Evolutionary conservation across 1,140 invertebrate species (phyloP).

Genomic region (Rhyacophila brunnea): DNA sequence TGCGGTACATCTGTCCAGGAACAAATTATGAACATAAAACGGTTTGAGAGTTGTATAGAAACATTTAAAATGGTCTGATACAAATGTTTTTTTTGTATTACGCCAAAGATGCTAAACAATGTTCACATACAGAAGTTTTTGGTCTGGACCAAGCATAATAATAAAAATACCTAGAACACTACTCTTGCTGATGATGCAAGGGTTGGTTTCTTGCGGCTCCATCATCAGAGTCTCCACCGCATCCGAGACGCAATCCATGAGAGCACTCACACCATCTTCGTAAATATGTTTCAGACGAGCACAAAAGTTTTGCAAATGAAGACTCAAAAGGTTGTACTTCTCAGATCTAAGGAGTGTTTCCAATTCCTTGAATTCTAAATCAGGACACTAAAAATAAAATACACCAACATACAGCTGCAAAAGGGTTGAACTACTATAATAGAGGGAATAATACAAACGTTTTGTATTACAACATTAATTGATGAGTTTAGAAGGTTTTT

Average conservation of each 20-base stretch:
- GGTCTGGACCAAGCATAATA: no score
- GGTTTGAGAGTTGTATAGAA: no score
- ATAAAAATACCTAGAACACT: conserved; percentile 55
- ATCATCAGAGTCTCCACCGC: conserved; percentile 51
- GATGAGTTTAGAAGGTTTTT: no score
- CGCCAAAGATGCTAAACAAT: no score
- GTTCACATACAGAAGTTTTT: no score
- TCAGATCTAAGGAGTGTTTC: conserved; percentile 49
- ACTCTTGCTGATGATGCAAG: conserved; percentile 47
- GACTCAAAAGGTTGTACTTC: conserved; percentile 50
- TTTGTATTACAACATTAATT: no score
- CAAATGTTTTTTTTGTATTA: no score
- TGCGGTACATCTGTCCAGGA: no score
- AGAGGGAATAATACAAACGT: background rate
- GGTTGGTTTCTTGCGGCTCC: conserved; percentile 39
- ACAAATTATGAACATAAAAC: no score
- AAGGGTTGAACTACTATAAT: no score
- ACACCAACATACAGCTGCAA: no score
- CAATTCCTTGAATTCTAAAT: conserved; percentile 53
- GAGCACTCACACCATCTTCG: conserved; percentile 50
- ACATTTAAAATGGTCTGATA: no score
- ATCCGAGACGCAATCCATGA: conserved; percentile 50
- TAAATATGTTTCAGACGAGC: conserved; percentile 50
- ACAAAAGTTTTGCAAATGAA: conserved; percentile 53
- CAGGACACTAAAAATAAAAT: conserved; percentile 47